phyloP scores from a whole-genome alignment of 1,140 invertebrate species.

The Panagrolaimus sp. region DNA sequence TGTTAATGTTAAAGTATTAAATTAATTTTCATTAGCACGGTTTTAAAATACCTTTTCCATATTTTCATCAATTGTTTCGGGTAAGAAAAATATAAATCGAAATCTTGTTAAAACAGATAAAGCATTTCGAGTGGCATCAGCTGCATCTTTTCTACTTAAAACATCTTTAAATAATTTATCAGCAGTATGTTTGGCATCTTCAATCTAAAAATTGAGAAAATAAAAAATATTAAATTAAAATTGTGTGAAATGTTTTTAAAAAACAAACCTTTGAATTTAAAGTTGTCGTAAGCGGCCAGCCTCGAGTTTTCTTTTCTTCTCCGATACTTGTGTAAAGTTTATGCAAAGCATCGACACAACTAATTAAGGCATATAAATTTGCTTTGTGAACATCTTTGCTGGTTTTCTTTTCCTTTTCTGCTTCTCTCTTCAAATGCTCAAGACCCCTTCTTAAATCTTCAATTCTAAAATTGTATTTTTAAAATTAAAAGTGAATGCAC shows the following conservation, averaged over 20 bases:
- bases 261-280: slow-evolving; percentile 20
- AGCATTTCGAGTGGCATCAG: slow-evolving; percentile 89
- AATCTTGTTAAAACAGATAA: slow-evolving; percentile 82
- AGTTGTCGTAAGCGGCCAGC: slow-evolving; percentile 25
- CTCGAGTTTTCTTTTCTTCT: neutral
- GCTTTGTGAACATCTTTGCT: slow-evolving; percentile 57
- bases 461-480: slow-evolving; percentile 36
- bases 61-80: slow-evolving; percentile 80
- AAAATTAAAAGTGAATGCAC: slow-evolving; percentile 16
- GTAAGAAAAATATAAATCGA: slow-evolving; percentile 87
- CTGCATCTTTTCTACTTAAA: slow-evolving; percentile 81
- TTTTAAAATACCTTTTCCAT: slow-evolving; percentile 69
- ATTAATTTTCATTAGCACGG: neutral
- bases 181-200: slow-evolving; percentile 81
- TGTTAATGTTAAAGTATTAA: slow-evolving; percentile 9
- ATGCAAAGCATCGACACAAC: slow-evolving; percentile 56
- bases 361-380: slow-evolving; percentile 57
- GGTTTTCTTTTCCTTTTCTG: slow-evolving; percentile 44
- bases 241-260: neutral
- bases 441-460: slow-evolving; percentile 47
- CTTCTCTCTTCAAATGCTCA: slow-evolving; percentile 46
- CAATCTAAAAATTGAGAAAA: slow-evolving; percentile 51
- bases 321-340: slow-evolving; percentile 29
- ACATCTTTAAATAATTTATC: slow-evolving; percentile 90
- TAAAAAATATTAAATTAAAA: neutral